Conservation (phyloP, 2,888 invertebrate genomes). For the Erebia epiphron region DNA sequence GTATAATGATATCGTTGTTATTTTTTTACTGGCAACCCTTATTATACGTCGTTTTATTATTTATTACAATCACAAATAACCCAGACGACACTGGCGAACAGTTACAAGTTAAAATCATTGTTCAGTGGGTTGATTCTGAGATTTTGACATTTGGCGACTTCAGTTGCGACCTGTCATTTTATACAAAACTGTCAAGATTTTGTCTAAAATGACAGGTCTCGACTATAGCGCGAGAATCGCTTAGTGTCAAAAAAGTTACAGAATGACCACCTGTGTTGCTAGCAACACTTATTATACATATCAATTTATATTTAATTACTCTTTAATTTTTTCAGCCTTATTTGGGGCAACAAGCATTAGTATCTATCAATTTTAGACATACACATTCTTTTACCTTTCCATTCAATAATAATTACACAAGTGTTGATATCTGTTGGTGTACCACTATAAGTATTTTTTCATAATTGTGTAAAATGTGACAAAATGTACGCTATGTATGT, state of each 20-base stretch:
- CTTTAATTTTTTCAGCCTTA: constrained; percentile 23
- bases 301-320: constrained; percentile 5
- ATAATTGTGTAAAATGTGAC: too few relatives aligned
- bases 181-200: background rate
- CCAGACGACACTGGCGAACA: constrained; percentile 37
- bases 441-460: too few relatives aligned
- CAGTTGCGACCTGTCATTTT: background rate
- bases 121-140: background rate
- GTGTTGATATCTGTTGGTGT: too few relatives aligned
- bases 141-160: background rate
- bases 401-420: background rate
- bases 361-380: constrained; percentile 4
- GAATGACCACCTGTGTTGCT: background rate
- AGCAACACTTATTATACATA: constrained; percentile 3
- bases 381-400: background rate
- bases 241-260: background rate
- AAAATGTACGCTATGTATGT: too few relatives aligned
- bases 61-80: constrained; percentile 27
- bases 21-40: constrained; percentile 27
- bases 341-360: constrained; percentile 23
- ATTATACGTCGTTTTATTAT: constrained; percentile 13
- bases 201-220: background rate
- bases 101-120: constrained; percentile 5
- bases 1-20: constrained; percentile 25
- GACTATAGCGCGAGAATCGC: background rate